Evolutionary conservation across 2,113 vertebrate genomes (phyloP).

Genomic region (Steatornis caripensis): DNA sequence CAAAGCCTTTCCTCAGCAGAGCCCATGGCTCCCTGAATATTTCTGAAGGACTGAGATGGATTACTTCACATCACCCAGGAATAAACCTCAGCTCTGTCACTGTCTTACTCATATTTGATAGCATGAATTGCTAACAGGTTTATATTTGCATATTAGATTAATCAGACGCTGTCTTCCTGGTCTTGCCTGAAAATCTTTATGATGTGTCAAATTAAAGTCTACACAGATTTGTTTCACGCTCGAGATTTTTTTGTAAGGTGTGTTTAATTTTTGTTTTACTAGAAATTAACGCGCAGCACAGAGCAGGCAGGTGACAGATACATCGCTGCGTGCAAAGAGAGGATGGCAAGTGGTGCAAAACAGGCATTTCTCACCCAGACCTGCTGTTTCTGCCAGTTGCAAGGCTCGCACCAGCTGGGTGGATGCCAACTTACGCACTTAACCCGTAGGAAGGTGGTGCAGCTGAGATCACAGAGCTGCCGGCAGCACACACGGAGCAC

Average conservation of each 20-base stretch:
- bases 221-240: background rate
- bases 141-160: constrained; percentile 2
- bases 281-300: background rate
- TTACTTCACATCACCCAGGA: background rate
- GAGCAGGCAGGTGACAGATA: background rate
- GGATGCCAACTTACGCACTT: rapidly evolving
- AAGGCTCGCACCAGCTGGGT: rapidly evolving
- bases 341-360: background rate
- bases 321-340: rapidly evolving
- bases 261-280: background rate
- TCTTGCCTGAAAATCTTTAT: background rate
- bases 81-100: background rate
- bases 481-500: rapidly evolving
- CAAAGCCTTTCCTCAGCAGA: background rate
- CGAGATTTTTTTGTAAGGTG: background rate
- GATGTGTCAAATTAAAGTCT: background rate
- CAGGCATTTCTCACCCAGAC: background rate
- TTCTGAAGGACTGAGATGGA: background rate
- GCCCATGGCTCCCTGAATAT: background rate
- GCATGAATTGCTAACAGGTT: background rate
- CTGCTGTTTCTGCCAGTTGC: rapidly evolving
- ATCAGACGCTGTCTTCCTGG: background rate
- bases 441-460: rapidly evolving
- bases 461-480: too few relatives aligned
- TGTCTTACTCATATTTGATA: background rate